Evolutionary conservation across 2,888 invertebrate species (phyloP).

Genomic region (Melanostoma mellinum): DNA sequence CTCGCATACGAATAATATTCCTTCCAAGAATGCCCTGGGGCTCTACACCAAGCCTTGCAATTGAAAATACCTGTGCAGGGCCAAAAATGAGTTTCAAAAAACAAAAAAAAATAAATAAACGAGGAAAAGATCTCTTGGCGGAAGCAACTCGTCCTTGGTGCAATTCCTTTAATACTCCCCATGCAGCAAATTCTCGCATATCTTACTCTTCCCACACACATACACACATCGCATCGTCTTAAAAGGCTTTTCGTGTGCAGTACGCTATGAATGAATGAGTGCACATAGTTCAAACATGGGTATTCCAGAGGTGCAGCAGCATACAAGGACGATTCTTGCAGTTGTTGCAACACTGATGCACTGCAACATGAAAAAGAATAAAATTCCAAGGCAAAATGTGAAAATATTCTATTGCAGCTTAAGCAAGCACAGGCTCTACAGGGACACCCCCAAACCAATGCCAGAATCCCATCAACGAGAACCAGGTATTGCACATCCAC

Average conservation of each 20-base stretch:
- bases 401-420: conserved; percentile 56
- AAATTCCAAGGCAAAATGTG: conserved; percentile 62
- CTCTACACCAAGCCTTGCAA: conserved; percentile 55
- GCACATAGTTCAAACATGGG: conserved; percentile 57
- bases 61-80: conserved; percentile 68
- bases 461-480: conserved; percentile 18
- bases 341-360: conserved; percentile 49
- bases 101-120: background rate
- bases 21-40: conserved; percentile 45
- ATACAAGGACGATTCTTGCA: conserved; percentile 65
- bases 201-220: conserved; percentile 43
- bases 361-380: conserved; percentile 10
- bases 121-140: conserved; percentile 42
- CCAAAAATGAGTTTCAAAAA: background rate
- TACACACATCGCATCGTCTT: conserved; percentile 54
- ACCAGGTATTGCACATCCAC: conserved; percentile 9
- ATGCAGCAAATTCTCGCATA: conserved; percentile 58
- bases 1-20: conserved; percentile 1
- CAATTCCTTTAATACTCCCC: conserved; percentile 65
- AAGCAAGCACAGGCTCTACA: background rate
- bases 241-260: conserved; percentile 72
- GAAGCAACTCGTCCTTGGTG: conserved; percentile 59
- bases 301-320: conserved; percentile 57
- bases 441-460: conserved; percentile 3
- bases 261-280: conserved; percentile 71